Evolutionary conservation across 2,113 vertebrate genomes (phyloP).

Genomic region (Capreolus pygargus): DNA sequence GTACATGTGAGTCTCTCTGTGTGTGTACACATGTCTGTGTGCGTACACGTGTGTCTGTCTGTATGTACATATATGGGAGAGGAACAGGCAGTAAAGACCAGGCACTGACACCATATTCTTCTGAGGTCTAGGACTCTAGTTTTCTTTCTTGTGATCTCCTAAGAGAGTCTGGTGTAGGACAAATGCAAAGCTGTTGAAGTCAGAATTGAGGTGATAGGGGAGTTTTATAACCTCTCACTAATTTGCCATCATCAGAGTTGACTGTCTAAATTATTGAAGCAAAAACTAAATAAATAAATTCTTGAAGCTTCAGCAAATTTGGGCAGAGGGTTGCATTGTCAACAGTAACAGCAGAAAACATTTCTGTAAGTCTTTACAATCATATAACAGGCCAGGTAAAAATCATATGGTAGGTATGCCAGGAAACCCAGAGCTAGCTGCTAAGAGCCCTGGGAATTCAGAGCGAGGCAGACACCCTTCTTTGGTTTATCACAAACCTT

Average conservation of each 20-base stretch:
- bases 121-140: background rate
- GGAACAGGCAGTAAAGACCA: background rate
- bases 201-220: background rate
- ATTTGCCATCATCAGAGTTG: background rate
- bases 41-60: background rate
- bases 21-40: too few species aligned
- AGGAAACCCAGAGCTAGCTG: background rate
- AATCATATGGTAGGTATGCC: background rate
- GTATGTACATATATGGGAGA: background rate
- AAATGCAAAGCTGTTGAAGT: background rate
- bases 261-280: background rate
- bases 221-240: background rate
- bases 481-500: background rate
- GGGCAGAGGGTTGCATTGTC: background rate
- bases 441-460: background rate
- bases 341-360: background rate
- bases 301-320: background rate
- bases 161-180: background rate
- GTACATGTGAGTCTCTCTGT: too few species aligned
- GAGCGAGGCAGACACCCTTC: background rate
- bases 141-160: background rate
- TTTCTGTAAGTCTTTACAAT: background rate
- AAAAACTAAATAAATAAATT: background rate
- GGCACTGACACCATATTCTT: background rate
- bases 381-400: background rate